Base-by-base conservation (phyloP, 2,888 invertebrate species). In the Drosophila prolongata region DNA sequence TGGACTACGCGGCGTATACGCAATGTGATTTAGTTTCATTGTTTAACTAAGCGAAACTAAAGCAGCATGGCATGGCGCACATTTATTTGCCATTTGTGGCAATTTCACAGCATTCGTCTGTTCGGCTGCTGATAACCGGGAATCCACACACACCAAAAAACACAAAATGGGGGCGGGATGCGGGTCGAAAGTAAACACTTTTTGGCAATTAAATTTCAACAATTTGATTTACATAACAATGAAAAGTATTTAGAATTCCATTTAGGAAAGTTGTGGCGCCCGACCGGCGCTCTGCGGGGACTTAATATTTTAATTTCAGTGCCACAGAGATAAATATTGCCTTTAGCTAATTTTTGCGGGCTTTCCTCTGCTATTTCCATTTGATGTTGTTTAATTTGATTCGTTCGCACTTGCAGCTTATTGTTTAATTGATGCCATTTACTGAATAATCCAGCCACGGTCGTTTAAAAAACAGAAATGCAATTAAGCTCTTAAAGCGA, bases 161-260 rank as follows among this genome's bases (percentile, higher is more conserved):
- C 27, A 3, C 30, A 8, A 19, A 10, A 34, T 34, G 47, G 16
- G 50, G 50, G 38, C 13, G 27, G 47, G 30, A 55, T 43, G 19
- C 30, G 35, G 57, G 68, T 60, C 10, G 50, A 77, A 75, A 70
- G 60, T 71, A 87, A 73, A 79, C 75, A 73, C 64, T 65, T 73
- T 76, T 76, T 84, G 74, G 65, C 70, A 78, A 85, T 85, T 87
- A 75, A 87, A 78, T 71, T 80, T 59, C 37, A 44, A 59, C 40
- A 73, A 86, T 79, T 82, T 71, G 74, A 78, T 76, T 78, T 71
- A 57, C 72, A 76, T 76, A 74, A 77, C 75, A 79, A 87, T 80
- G 67, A 76, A 81, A 81, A 60, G 64, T 66, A 78, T 77, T 80
- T 77, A 56, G 58, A 62, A 66, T 67, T 62, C 34, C 62, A 40